A percentile compares a stretch with the other conserved stretches of the same genome.
Conservation (phyloP, 2,888 invertebrate species). For the Hyalella azteca region DNA sequence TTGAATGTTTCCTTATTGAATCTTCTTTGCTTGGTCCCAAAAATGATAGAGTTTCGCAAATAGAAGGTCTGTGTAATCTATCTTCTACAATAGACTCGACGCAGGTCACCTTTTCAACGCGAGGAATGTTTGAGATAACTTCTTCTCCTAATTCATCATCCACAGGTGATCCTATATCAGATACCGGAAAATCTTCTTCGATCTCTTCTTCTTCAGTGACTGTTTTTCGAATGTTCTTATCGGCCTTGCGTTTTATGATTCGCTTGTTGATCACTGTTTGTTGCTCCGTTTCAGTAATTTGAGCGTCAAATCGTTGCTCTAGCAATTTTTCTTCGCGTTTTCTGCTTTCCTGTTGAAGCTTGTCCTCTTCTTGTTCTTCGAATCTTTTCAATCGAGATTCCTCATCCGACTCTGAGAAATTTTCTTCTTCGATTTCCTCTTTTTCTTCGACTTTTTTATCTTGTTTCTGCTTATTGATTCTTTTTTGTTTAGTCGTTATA, state of each 20-base stretch:
- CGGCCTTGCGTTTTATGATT: constrained; percentile 60
- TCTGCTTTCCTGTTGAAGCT: constrained; percentile 62
- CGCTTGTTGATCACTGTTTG: not conserved
- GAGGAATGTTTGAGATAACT: not conserved
- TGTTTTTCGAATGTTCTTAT: constrained; percentile 61
- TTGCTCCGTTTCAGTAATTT: too few species aligned
- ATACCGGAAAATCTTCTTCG: not conserved
- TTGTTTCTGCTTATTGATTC: not conserved
- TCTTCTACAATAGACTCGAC: not conserved
- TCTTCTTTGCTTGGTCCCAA: not conserved
- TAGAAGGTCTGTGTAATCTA: not conserved
- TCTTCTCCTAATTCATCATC: not conserved
- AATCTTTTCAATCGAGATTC: too few species aligned
- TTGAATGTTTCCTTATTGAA: not conserved
- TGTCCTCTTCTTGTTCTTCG: constrained; percentile 61
- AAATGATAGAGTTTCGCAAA: not conserved
- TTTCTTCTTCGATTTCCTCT: constrained; percentile 63
- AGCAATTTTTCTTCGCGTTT: constrained; percentile 64
- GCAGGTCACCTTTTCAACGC: not conserved
- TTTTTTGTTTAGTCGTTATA: not conserved
- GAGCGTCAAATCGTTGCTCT: too few species aligned
- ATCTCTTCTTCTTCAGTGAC: constrained; percentile 38
- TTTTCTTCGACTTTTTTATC: constrained; percentile 67
- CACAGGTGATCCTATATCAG: not conserved
- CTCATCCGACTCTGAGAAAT: constrained; percentile 69